Conservation (phyloP, 92 coral and sea anemone species). For the Zoanthus gigantus region DNA sequence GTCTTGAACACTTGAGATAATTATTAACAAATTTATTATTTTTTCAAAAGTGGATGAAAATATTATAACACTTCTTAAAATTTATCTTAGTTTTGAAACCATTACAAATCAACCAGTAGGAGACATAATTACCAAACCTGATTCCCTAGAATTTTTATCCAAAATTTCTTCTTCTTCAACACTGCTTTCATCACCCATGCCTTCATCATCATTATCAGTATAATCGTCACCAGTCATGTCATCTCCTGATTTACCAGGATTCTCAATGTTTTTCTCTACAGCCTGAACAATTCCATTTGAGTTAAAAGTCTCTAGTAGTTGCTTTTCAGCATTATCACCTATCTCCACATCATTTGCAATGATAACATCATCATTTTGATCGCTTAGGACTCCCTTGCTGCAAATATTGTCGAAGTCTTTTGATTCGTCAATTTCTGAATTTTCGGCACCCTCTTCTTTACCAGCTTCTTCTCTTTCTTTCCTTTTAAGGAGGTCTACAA, state of each 20-base stretch:
- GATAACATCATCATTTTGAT: background rate
- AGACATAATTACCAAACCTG: background rate
- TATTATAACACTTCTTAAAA: too few relatives aligned
- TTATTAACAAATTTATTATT: too few relatives aligned
- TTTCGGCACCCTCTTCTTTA: conserved; percentile 53
- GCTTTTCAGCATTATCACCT: background rate
- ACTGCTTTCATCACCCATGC: conserved; percentile 4
- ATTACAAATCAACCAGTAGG: background rate
- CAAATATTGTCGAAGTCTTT: conserved; percentile 12
- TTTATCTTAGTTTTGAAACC: too few relatives aligned
- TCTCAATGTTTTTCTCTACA: background rate
- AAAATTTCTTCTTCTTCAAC: conserved; percentile 29
- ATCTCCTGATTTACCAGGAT: conserved; percentile 24
- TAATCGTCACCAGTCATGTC: background rate
- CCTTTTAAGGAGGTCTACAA: conserved; percentile 22
- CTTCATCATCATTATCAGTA: conserved; percentile 34
- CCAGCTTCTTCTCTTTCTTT: conserved; percentile 61
- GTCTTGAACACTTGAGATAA: too few relatives aligned
- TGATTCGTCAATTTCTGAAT: conserved; percentile 27
- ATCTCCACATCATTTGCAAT: background rate
- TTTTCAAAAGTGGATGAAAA: too few relatives aligned
- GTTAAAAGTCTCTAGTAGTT: background rate
- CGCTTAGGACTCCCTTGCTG: background rate
- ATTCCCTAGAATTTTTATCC: background rate
- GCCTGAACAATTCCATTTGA: conserved; percentile 9